phyloP scores from a whole-genome alignment of 23 tunicate genomes.

The Styela clava region DNA sequence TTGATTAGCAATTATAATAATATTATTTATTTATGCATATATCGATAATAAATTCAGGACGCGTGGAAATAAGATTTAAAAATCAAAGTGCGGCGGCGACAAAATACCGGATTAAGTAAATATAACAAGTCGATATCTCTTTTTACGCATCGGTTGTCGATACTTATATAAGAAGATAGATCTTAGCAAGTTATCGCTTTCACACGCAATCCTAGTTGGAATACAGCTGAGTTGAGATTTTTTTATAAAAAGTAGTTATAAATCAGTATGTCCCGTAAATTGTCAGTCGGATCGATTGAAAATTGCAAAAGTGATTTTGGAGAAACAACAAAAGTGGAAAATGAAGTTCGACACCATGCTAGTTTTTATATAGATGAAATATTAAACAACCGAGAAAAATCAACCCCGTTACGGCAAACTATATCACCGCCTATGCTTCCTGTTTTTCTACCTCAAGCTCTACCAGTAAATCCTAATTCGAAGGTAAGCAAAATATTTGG shows the following conservation, averaged over 20 bases:
- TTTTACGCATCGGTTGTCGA: neutral
- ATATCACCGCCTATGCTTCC: neutral
- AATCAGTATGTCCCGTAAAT: no score
- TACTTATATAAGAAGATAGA: neutral
- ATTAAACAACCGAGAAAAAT: neutral
- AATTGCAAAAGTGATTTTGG: no score
- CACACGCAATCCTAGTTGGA: no score
- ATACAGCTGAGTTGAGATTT: no score
- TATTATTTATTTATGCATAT: neutral
- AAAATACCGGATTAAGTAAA: conserved; percentile 17
- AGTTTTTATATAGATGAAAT: neutral
- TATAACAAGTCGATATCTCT: conserved; percentile 12
- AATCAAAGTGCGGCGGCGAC: neutral
- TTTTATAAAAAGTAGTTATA: no score
- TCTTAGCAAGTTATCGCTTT: no score
- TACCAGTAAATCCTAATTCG: neutral
- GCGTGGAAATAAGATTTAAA: neutral
- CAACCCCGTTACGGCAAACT: neutral
- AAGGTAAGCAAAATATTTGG: neutral
- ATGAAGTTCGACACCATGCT: no score
- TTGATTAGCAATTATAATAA: neutral
- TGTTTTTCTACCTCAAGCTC: neutral
- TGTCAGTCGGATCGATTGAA: no score
- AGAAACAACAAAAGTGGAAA: no score
- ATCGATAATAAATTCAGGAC: neutral